Percentiles rank a stretch among this genome's conserved stretches.
Conservation (phyloP, 1,140 invertebrate genomes). For the Sycophaga agraensis region DNA sequence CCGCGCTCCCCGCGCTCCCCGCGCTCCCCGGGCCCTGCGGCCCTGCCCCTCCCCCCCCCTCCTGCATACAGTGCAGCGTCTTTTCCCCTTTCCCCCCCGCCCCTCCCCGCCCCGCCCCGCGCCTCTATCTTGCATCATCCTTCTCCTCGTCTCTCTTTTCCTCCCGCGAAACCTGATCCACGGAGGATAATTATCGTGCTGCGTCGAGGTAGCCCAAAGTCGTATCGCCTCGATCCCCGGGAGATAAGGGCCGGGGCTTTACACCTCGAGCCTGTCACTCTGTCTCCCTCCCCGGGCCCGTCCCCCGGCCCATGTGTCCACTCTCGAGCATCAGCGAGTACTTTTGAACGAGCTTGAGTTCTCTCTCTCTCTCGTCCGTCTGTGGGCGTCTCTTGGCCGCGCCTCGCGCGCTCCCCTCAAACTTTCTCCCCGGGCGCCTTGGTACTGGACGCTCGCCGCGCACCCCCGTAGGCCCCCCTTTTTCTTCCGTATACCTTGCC, state of each 20-base stretch:
- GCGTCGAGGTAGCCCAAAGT: conserved; percentile 21
- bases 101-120: not conserved
- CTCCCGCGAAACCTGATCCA: conserved; percentile 28
- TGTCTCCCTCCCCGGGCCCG: not conserved
- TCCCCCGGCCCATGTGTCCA: not conserved
- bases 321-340: not conserved
- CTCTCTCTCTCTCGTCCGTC: not conserved
- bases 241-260: conserved; percentile 20
- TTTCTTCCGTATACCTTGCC: too few species aligned
- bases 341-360: not conserved
- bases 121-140: conserved; percentile 11
- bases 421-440: too few species aligned
- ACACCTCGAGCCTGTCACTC: conserved; percentile 12
- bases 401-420: too few species aligned
- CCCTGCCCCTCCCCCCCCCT: too few species aligned
- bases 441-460: too few species aligned
- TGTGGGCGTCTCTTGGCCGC: too few species aligned
- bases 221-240: conserved; percentile 23
- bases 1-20: not conserved
- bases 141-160: conserved; percentile 3
- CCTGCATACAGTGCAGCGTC: too few species aligned
- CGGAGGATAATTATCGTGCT: conserved; percentile 29
- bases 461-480: too few species aligned
- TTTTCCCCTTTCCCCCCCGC: too few species aligned
- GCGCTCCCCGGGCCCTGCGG: too few species aligned